Conservation (phyloP, 1,140 invertebrate species). For the Diorhabda carinulata region DNA sequence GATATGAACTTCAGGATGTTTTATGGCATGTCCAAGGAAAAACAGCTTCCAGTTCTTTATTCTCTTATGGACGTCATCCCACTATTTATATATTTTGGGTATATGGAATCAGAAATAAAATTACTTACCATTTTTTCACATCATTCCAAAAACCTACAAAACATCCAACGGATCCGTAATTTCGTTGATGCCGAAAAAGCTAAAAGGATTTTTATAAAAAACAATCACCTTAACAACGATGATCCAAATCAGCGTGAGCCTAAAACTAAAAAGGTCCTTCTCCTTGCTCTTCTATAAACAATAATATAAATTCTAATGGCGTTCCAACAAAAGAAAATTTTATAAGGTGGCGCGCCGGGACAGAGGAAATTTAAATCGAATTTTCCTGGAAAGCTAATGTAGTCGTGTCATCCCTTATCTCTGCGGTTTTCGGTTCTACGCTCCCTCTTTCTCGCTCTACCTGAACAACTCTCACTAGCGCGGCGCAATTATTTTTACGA, state of each 20-base stretch:
- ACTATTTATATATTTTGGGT: too few relatives aligned
- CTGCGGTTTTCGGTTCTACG: constrained; percentile 11
- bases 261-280: neutral
- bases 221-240: neutral
- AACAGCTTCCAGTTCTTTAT: too few relatives aligned
- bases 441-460: neutral
- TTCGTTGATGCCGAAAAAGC: too few relatives aligned
- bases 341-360: constrained; percentile 16
- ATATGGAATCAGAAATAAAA: too few relatives aligned
- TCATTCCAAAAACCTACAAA: too few relatives aligned
- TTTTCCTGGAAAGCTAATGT: constrained; percentile 18
- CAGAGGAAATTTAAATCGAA: constrained; percentile 19
- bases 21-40: too few relatives aligned
- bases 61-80: too few relatives aligned
- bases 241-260: neutral
- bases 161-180: too few relatives aligned
- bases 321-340: constrained; percentile 15
- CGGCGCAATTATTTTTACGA: neutral
- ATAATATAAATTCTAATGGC: constrained; percentile 17
- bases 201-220: too few relatives aligned
- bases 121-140: too few relatives aligned
- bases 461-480: neutral
- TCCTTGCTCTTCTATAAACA: constrained; percentile 7
- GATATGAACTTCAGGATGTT: too few relatives aligned
- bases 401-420: constrained; percentile 20